Base-by-base conservation (phyloP, 2,888 invertebrate species). In the Drosophila anomelani region DNA sequence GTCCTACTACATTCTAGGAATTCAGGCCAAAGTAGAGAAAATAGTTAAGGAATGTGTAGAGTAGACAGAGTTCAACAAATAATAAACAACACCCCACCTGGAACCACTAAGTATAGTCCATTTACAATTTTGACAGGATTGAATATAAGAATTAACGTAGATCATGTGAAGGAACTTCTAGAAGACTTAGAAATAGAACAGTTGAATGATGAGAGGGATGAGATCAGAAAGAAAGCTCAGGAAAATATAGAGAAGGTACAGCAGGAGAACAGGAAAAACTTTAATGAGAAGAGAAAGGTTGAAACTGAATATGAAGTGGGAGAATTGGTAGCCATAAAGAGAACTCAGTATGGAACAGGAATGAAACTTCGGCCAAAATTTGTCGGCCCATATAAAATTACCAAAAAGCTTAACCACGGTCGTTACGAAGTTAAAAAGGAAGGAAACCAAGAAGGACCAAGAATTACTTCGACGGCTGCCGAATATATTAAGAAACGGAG, bases 331-430 rank as follows among this genome's bases (percentile, higher is more conserved):
- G 29, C 29, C 10, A 29, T 29, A 47, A 47, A n/a, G 29, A 47
- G n/a, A 29, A n/a, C 47, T 10, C 47, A n/a, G 12, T 47, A n/a
- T n/a, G n/a, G 47, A 29, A 47, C 47, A 15, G 29, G 29, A 29
- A 29, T 47, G n/a, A 47, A 29, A 47, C 47, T 29, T 47, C 6
- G 47, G 15, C 29, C n/a, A 26, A 47, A n/a, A 12, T 47, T 47
- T 47, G 29, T 29, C 26, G 26, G 26, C 12, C 26, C 46, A 3
- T 46, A 26, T 13, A 46, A 46, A 8, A 17, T 46, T 12, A 23
- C 13, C 13, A 44, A 44, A 8, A 44, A 44, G 8, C 5, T 44
- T 8, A 23, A 23, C 7, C 23, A 44, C 13, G 44, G 44, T 15
- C 44, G 44, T n/a, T n/a, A n/a, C n/a, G n/a, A n/a, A n/a, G n/a